Percentiles rank a stretch among this genome's conserved stretches.
These are phyloP conservation scores for Rana temporaria DNA, from an alignment of 2,113 vertebrate species.

Conservation along the genomic window DNA sequence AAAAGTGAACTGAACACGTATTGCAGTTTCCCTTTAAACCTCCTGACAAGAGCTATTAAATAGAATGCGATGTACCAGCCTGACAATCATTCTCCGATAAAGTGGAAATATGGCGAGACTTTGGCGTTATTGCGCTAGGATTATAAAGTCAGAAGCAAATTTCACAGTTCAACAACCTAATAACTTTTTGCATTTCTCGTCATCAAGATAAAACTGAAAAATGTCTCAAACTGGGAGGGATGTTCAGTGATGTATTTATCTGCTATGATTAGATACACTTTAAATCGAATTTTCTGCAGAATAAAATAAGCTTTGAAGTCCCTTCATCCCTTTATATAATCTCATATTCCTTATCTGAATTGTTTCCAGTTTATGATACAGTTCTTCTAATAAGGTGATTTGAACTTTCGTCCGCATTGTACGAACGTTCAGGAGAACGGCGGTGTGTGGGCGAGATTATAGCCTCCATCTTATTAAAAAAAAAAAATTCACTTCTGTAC, in stretches of 20 bases:
- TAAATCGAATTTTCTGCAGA: constrained; percentile 49
- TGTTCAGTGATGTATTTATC: constrained; percentile 45
- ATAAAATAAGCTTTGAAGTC: constrained; percentile 42
- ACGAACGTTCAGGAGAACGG: neutral
- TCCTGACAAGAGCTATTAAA: no score
- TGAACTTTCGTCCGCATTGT: constrained; percentile 35
- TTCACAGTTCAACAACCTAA: constrained; percentile 51
- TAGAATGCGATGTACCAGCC: neutral
- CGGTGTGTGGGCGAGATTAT: constrained; percentile 1
- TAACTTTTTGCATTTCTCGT: constrained; percentile 44
- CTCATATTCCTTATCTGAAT: constrained; percentile 52
- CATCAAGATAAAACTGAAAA: constrained; percentile 38
- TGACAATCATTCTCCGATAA: constrained; percentile 1
- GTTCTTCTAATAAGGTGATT: constrained; percentile 42
- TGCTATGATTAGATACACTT: constrained; percentile 49
- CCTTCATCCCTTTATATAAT: constrained; percentile 44
- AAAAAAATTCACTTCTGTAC: neutral
- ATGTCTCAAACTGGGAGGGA: constrained; percentile 28
- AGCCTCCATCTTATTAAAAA: neutral
- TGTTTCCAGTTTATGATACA: constrained; percentile 44
- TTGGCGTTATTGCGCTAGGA: constrained; percentile 20
- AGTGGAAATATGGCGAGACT: neutral
- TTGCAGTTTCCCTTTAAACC: no score
- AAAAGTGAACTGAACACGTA: no score
- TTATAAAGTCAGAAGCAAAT: constrained; percentile 41